These are phyloP conservation scores for Tenodera sinensis DNA, from an alignment of 2,888 invertebrate species.

Conservation along the genomic window DNA sequence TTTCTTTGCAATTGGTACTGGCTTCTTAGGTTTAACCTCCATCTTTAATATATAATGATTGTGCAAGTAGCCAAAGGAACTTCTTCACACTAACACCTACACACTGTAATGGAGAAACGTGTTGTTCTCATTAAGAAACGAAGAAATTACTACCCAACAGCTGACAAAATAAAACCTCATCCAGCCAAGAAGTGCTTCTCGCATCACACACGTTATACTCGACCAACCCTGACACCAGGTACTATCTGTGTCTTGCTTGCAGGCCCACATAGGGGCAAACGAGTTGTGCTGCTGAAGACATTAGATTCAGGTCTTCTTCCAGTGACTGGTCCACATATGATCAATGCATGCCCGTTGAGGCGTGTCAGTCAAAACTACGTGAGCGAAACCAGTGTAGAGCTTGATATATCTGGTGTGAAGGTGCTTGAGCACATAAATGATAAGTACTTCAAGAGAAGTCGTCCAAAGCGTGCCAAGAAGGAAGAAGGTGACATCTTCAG, in stretches of 20 bases:
- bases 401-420: slow-evolving; percentile 76
- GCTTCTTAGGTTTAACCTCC: no score
- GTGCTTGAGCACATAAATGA: slow-evolving; percentile 86
- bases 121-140: no score
- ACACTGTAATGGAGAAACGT: no score
- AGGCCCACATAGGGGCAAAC: slow-evolving; percentile 94
- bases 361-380: slow-evolving; percentile 94
- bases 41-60: no score
- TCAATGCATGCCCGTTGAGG: slow-evolving; percentile 93
- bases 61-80: no score
- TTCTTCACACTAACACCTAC: no score
- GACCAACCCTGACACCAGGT: slow-evolving; percentile 80
- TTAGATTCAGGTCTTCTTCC: slow-evolving; percentile 86
- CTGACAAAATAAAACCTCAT: slow-evolving; percentile 63
- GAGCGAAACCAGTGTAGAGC: slow-evolving; percentile 87
- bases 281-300: slow-evolving; percentile 89
- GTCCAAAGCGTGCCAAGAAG: slow-evolving; percentile 78
- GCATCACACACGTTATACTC: slow-evolving; percentile 71
- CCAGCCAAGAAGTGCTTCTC: slow-evolving; percentile 73
- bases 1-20: no score
- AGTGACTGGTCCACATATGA: slow-evolving; percentile 88
- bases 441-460: slow-evolving; percentile 86
- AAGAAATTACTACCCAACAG: no score
- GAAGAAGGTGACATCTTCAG: slow-evolving; percentile 94
- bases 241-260: slow-evolving; percentile 91